Base-by-base conservation (phyloP, 2,888 invertebrate genomes). In the Mythimna impura region DNA sequence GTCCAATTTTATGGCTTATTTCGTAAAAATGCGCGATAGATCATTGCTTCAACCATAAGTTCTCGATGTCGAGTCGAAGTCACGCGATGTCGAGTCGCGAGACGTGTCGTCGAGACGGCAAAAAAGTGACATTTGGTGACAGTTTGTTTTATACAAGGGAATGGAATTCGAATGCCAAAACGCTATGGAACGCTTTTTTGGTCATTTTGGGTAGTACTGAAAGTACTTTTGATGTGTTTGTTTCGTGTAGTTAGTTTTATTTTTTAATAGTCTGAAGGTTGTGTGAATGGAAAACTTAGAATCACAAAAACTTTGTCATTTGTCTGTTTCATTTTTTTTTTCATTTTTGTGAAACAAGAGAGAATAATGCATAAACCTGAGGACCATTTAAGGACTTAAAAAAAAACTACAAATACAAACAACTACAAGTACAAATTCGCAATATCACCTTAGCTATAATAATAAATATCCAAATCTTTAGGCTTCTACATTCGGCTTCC, bases 1-100 rank as follows among this genome's bases (percentile, higher is more conserved):
- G 90, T 90, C 90, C 89, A 91, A 93, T 94, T 94, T 94, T 94
- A 94, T 92, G 90, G 94, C 91, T 93, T 94, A 94, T 94, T 95
- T 93, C 90, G 93, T 93, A 91, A 93, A 91, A 94, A 94, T 93
- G 91, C 87, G 89, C 91, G 82, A 90, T 94, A 93, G 92, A 94
- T 94, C 94, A 93, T 91, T 87, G 89, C 89, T 90, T 90, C 85
- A 92, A 94, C 94, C 73, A 92, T 73, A 79, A 77, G 88, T 89
- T 25, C 84, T 86, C 85, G 85, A 84, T 66, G 78, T 71, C 47
- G 68, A 82, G 67, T 66, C 52, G 22, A 78, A 81, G 88, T 89
- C 91, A 92, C 91, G 91, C 91, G 83, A 92, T 81, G 82, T 66
- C 80, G 62, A 65, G 34, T 22, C 22, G 6, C 55, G 14, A 30